phyloP scores from a whole-genome alignment of 2,888 invertebrate species.

The Folsomia candida region DNA sequence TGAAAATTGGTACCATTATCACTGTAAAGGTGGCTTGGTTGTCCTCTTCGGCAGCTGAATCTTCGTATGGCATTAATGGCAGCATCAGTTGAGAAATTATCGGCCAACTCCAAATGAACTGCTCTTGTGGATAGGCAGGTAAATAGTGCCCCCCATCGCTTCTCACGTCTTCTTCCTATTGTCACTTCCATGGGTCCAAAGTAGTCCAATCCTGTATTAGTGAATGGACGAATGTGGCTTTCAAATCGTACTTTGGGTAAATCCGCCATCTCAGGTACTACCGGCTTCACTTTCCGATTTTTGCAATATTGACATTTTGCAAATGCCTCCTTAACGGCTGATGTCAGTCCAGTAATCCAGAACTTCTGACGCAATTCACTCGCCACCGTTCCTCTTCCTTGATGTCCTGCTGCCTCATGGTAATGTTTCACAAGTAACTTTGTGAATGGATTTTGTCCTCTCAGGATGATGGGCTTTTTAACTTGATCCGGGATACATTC shows the following conservation, averaged over 20 bases:
- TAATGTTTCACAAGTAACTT: too few relatives aligned
- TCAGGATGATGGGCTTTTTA: too few relatives aligned
- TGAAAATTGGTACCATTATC: constrained; percentile 41
- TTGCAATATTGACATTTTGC: not conserved
- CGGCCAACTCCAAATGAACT: constrained; percentile 29
- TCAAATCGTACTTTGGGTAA: not conserved
- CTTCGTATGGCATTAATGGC: constrained; percentile 31
- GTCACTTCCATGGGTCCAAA: not conserved
- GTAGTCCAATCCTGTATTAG: constrained; percentile 18
- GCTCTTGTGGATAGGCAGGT: constrained; percentile 33
- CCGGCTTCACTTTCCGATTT: not conserved
- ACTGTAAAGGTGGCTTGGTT: constrained; percentile 28
- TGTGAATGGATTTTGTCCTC: too few relatives aligned
- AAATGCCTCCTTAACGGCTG: not conserved
- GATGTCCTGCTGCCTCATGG: too few relatives aligned
- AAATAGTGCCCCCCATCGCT: constrained; percentile 24
- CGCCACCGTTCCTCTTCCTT: too few relatives aligned
- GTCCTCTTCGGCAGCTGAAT: constrained; percentile 29
- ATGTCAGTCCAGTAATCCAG: not conserved
- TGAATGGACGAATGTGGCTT: constrained; percentile 10
- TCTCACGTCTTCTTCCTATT: too few relatives aligned
- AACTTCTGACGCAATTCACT: not conserved
- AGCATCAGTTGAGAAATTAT: constrained; percentile 22
- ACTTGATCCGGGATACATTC: too few relatives aligned
- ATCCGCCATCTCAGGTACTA: not conserved